A percentile compares a stretch with the other conserved stretches of the same genome.
Conservation (phyloP, 2,888 invertebrate genomes). For the Meganola albula region DNA sequence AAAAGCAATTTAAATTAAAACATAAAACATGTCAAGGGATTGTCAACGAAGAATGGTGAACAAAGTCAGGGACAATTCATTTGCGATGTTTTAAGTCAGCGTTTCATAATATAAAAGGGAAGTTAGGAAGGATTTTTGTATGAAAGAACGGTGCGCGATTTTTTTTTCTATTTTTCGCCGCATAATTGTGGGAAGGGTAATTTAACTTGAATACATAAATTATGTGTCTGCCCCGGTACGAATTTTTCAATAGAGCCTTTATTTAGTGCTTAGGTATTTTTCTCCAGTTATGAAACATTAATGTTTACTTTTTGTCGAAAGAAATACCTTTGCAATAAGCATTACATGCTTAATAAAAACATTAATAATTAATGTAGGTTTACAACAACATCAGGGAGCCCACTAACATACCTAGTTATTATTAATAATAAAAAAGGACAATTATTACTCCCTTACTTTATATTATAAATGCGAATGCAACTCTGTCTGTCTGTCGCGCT, state of each 20-base stretch:
- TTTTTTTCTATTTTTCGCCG: conserved; percentile 32
- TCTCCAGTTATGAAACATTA: too few relatives aligned
- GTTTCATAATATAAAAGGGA: conserved; percentile 41
- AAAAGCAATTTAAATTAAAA: conserved; percentile 57
- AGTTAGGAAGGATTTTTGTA: conserved; percentile 40
- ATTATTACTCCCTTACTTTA: too few relatives aligned
- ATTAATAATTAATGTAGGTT: too few relatives aligned
- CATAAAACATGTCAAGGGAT: conserved; percentile 66
- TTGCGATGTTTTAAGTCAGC: conserved; percentile 48
- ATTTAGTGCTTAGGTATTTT: conserved; percentile 5
- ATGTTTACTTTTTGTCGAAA: too few relatives aligned
- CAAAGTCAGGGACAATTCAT: conserved; percentile 47
- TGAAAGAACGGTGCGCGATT: conserved; percentile 40
- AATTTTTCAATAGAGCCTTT: conserved; percentile 8
- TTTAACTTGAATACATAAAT: conserved; percentile 27
- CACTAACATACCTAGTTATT: too few relatives aligned
- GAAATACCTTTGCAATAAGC: too few relatives aligned
- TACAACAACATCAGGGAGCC: too few relatives aligned
- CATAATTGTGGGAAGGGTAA: conserved; percentile 27
- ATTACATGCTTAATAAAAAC: too few relatives aligned
- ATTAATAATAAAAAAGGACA: too few relatives aligned
- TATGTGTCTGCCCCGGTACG: conserved; percentile 10
- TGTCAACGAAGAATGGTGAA: conserved; percentile 54
- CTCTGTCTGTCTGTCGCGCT: too few relatives aligned
- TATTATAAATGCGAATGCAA: too few relatives aligned